Percentiles rank a stretch among this genome's conserved stretches.
Conservation (phyloP, 1,140 invertebrate genomes). For the Proales similis region DNA sequence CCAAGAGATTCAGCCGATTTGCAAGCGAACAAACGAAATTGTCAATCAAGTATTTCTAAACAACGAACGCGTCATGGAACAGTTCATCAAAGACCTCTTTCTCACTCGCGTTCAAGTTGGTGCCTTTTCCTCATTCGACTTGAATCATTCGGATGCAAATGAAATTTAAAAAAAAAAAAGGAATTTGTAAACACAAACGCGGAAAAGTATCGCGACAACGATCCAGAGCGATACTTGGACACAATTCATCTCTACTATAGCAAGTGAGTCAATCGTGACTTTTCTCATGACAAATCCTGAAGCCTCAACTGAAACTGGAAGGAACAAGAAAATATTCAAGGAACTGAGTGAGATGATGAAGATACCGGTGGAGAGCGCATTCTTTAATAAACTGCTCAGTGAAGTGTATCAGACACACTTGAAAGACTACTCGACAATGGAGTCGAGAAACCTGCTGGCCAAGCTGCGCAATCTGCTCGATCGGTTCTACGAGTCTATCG, state of each 20-base stretch:
- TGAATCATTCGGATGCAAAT: not conserved
- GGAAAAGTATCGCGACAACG: conserved; percentile 41
- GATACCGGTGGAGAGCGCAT: conserved; percentile 70
- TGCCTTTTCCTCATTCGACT: conserved; percentile 11
- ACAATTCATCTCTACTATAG: conserved; percentile 80
- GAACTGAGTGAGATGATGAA: conserved; percentile 64
- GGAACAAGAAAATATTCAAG: conserved; percentile 65
- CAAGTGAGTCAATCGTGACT: conserved; percentile 54
- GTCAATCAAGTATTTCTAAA: conserved; percentile 90
- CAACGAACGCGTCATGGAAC: conserved; percentile 92
- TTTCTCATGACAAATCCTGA: not conserved
- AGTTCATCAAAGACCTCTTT: conserved; percentile 93
- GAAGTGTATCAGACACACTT: conserved; percentile 75
- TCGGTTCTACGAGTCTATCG: conserved; percentile 32
- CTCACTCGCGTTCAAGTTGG: conserved; percentile 72
- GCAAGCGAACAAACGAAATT: conserved; percentile 75
- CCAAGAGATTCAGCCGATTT: conserved; percentile 78
- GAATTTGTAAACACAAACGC: conserved; percentile 39
- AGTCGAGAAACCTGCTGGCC: conserved; percentile 11
- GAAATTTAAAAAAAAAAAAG: not conserved
- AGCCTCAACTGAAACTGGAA: conserved; percentile 39
- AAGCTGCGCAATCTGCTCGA: conserved; percentile 28
- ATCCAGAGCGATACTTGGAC: conserved; percentile 67
- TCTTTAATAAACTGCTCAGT: conserved; percentile 69
- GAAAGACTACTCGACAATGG: conserved; percentile 59